Evolutionary conservation across 2,113 vertebrate species (phyloP).

Genomic region (Plotosus lineatus): DNA sequence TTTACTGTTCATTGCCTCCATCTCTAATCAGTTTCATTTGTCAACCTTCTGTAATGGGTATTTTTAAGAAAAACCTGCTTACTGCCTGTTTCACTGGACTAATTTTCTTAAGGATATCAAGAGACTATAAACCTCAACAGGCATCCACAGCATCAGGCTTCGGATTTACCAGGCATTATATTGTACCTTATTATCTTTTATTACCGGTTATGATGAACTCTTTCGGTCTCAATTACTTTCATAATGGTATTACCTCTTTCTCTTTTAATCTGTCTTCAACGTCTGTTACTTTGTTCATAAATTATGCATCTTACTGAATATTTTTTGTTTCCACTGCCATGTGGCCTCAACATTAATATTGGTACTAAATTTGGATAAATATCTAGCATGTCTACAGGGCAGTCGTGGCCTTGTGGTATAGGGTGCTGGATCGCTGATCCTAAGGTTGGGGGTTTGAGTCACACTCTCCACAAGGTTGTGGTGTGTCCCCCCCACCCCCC

Average conservation of each 20-base stretch:
- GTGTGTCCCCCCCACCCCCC: too few relatives aligned
- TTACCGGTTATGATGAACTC: background rate
- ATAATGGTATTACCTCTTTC: background rate
- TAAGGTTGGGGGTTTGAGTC: too few relatives aligned
- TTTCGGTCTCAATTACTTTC: background rate
- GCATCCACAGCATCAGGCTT: background rate
- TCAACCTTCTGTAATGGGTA: background rate
- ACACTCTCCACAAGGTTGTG: too few relatives aligned
- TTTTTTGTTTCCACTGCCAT: background rate
- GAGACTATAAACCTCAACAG: background rate
- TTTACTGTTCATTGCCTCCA: constrained; percentile 13
- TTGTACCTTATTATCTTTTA: background rate
- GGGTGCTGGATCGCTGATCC: too few relatives aligned
- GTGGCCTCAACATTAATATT: background rate
- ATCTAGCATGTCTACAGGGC: too few relatives aligned
- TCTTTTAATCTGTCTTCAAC: background rate
- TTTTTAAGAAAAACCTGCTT: background rate
- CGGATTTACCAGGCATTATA: background rate
- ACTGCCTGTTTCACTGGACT: background rate
- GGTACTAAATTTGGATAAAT: background rate
- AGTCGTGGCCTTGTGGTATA: too few relatives aligned
- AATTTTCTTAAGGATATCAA: background rate
- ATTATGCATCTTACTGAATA: background rate
- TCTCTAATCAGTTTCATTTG: constrained; percentile 15
- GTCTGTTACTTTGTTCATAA: background rate